These are phyloP conservation scores for Silurus asotus DNA, from an alignment of 2,113 vertebrate genomes.

Conservation along the genomic window DNA sequence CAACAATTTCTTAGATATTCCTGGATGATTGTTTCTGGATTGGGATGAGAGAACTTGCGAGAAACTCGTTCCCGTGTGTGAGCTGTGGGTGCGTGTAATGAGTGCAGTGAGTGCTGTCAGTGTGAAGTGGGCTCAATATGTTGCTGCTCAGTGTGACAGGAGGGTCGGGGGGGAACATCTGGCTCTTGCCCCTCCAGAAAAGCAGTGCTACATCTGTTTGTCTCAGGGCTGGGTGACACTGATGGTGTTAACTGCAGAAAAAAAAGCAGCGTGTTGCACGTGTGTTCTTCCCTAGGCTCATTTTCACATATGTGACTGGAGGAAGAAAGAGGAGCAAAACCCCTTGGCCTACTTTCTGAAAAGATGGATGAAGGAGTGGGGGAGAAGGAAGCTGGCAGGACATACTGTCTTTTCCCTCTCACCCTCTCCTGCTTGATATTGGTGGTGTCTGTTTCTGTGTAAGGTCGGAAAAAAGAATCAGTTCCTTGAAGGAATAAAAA, in stretches of 20 bases:
- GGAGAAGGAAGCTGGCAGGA: slow-evolving; percentile 51
- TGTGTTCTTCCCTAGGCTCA: slow-evolving; percentile 79
- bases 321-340: slow-evolving; percentile 28
- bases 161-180: slow-evolving; percentile 77
- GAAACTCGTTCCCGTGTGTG: slow-evolving; percentile 32
- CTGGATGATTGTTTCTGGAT: slow-evolving; percentile 34
- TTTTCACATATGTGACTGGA: slow-evolving; percentile 74
- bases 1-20: slow-evolving; percentile 39
- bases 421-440: slow-evolving; percentile 33
- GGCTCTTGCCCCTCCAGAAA: slow-evolving; percentile 75
- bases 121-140: slow-evolving; percentile 78
- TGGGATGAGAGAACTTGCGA: slow-evolving; percentile 35
- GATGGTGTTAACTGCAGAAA: slow-evolving; percentile 84
- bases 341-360: slow-evolving; percentile 30
- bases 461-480: slow-evolving; percentile 11
- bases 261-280: slow-evolving; percentile 59
- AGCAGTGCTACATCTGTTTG: slow-evolving; percentile 86
- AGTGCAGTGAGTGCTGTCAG: slow-evolving; percentile 78
- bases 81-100: slow-evolving; percentile 70
- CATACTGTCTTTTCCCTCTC: slow-evolving; percentile 29
- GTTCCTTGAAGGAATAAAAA: background rate
- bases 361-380: slow-evolving; percentile 20
- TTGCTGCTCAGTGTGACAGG: slow-evolving; percentile 74
- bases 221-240: slow-evolving; percentile 83
- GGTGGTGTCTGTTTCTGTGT: slow-evolving; percentile 11